Base-by-base conservation (phyloP, 2,113 vertebrate genomes). In the Zapus hudsonius region DNA sequence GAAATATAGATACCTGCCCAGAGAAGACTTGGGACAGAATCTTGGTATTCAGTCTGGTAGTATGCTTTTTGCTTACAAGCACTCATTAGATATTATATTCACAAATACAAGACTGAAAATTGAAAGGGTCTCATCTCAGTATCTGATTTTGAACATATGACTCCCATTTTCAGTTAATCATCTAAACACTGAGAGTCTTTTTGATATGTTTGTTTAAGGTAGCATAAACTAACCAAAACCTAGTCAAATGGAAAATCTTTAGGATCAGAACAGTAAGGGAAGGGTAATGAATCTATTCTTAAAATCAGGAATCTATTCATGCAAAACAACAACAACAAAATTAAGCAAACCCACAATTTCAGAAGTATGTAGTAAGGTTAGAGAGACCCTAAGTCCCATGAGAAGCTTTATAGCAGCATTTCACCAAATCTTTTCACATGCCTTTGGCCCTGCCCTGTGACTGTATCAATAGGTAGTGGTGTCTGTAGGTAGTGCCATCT, bases 21-120 rank as follows among this genome's bases (percentile, higher is more conserved):
- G 78, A 82, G 55, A 86, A 80, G 12, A 81, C 88, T 87, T 67
- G 84, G 31, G 47, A 76, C 59, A 90, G 76, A 72, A 83, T 66
- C 19, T 25, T 63, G 17, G 40, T 69, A 27, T 27, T 78, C 2
- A 3, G 55, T 80, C 15, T 44, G 20, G 2, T 1, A 19, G 82
- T 67, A 15, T 44, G 4, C 52, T 81, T 94, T n/a, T 95, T 92
- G 44, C n/a, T 23, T 42, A 6, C 16, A 83, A n/a, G 33, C 44
- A 86, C 44, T 88, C 44, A 69, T 29, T 42, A 85, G 29, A n/a
- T 84, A 59, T 66, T 78, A 12, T 10, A 87, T 70, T 22, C 1
- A 40, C 61, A 66, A 74, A 79, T 42, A 12, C 84, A 42, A 44
- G 17, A 89, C 69, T 79, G 82, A 94, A 85, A 89, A 57, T 12